Evolutionary conservation across 2,888 invertebrate genomes (phyloP).

Genomic region (Volucella zonaria): DNA sequence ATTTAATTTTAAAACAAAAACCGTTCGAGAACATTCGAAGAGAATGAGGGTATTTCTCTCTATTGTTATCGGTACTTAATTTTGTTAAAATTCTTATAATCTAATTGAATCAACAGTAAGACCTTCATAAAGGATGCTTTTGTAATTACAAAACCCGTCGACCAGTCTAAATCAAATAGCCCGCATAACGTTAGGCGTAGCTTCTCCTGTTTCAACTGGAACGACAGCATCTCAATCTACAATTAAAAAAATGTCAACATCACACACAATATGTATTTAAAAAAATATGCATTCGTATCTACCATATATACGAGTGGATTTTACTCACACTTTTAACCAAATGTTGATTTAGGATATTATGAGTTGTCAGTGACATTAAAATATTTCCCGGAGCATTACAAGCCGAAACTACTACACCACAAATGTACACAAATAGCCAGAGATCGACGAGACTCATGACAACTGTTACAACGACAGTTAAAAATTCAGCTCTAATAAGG

Average conservation of each 20-base stretch:
- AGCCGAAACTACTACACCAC: not conserved
- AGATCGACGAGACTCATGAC: not conserved
- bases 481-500: not conserved
- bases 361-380: not conserved
- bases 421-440: slow-evolving; percentile 7
- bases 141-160: not conserved
- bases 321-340: slow-evolving; percentile 15
- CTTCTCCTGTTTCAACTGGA: not conserved
- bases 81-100: not conserved
- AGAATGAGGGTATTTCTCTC: too few species aligned
- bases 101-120: not conserved
- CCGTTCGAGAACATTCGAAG: too few species aligned
- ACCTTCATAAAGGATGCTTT: not conserved
- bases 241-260: not conserved
- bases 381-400: not conserved
- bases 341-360: not conserved
- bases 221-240: slow-evolving; percentile 6
- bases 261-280: too few species aligned
- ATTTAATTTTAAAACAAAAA: too few species aligned
- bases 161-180: slow-evolving; percentile 3
- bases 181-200: not conserved
- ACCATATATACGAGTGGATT: not conserved
- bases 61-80: too few species aligned
- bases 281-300: too few species aligned
- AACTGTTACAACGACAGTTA: not conserved